phyloP scores from a whole-genome alignment of 2,888 invertebrate genomes.

The Caenorhabditis sulstoni region DNA sequence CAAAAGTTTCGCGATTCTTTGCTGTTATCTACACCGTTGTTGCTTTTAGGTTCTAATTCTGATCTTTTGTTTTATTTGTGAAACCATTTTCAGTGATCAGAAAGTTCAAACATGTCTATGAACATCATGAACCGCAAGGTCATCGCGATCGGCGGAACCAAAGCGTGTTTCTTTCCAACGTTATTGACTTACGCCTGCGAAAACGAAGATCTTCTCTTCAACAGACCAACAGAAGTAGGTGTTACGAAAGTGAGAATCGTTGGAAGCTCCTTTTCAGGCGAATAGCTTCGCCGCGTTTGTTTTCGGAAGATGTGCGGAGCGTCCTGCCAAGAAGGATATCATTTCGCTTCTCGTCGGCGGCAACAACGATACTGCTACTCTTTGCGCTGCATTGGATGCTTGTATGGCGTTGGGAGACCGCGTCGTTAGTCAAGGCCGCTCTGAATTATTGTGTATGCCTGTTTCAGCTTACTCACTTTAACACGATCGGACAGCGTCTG shows the following conservation, averaged over 20 bases:
- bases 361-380: not conserved
- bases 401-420: not conserved
- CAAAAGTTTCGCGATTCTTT: no score
- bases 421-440: no score
- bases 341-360: not conserved
- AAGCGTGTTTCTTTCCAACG: conserved; percentile 32
- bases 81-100: no score
- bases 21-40: no score
- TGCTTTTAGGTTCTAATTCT: no score
- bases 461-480: no score
- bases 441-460: no score
- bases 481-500: no score
- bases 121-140: no score
- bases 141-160: not conserved
- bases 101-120: no score
- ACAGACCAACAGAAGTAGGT: conserved; percentile 7
- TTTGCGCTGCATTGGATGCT: conserved; percentile 20
- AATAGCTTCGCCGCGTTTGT: conserved; percentile 21
- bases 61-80: no score
- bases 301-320: not conserved
- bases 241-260: not conserved
- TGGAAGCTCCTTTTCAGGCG: conserved; percentile 1
- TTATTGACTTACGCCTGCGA: conserved; percentile 5
- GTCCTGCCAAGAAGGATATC: conserved; percentile 2
- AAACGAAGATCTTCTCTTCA: conserved; percentile 2